Percentiles rank a stretch among this genome's conserved stretches.
Conservation (phyloP, 2,113 vertebrate species). For the Bettongia penicillata region DNA sequence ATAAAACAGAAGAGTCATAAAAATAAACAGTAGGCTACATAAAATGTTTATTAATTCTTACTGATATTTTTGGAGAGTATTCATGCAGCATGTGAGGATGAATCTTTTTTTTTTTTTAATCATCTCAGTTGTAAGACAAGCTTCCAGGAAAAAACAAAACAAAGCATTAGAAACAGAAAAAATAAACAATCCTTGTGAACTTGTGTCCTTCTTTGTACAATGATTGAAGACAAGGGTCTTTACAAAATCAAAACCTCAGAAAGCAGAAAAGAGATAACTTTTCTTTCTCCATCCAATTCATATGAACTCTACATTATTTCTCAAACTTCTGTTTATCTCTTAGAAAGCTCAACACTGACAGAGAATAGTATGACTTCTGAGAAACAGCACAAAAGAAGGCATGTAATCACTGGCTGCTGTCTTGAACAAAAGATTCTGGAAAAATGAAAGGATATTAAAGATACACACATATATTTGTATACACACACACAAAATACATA, state of each 20-base stretch:
- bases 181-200: neutral
- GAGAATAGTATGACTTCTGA: slow-evolving; percentile 21
- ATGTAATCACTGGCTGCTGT: neutral
- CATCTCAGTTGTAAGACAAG: neutral
- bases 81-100: neutral
- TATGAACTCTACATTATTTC: slow-evolving; percentile 20
- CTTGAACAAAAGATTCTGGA: neutral
- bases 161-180: neutral
- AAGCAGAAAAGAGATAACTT: neutral
- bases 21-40: slow-evolving; percentile 10
- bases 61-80: neutral
- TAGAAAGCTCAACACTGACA: slow-evolving; percentile 18
- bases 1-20: neutral
- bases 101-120: slow-evolving; percentile 17
- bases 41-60: neutral
- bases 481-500: neutral
- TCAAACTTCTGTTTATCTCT: neutral
- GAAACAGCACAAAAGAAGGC: neutral
- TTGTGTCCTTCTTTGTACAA: neutral
- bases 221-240: neutral
- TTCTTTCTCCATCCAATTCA: neutral
- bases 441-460: neutral
- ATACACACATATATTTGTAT: neutral
- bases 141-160: neutral
- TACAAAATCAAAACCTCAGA: slow-evolving; percentile 11